phyloP scores from a whole-genome alignment of 2,797 vertebrate genomes.

The Myotis planiceps region DNA sequence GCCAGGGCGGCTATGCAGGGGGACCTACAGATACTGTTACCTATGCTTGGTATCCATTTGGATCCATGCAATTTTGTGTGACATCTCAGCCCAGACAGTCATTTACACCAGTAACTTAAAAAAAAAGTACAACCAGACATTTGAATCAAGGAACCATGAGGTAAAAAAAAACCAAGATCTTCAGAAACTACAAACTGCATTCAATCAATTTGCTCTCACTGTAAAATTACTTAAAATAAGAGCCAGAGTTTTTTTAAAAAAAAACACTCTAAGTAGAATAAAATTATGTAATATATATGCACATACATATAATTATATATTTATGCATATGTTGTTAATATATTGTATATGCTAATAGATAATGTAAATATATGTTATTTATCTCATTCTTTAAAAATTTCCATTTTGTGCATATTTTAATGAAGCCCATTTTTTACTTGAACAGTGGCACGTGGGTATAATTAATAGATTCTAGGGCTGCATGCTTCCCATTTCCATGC shows the following conservation, averaged over 20 bases:
- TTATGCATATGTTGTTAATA: not conserved
- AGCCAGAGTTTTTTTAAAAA: not conserved
- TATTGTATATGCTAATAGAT: not conserved
- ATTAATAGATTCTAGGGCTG: not conserved
- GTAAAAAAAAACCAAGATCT: not conserved
- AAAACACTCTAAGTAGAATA: not conserved
- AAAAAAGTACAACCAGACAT: not conserved
- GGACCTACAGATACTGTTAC: too few relatives aligned
- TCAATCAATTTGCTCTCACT: not conserved
- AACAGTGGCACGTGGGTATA: fast-evolving
- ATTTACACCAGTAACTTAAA: not conserved
- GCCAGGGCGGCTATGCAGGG: fast-evolving
- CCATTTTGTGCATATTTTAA: not conserved
- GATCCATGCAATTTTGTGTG: not conserved
- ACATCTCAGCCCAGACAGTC: not conserved
- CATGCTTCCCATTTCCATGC: too few relatives aligned
- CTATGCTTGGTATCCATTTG: not conserved
- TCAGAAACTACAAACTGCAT: not conserved
- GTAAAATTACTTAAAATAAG: not conserved
- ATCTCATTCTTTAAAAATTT: not conserved
- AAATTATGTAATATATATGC: not conserved
- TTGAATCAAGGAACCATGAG: not conserved
- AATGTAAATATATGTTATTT: not conserved
- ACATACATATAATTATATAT: not conserved
- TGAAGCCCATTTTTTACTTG: not conserved